Percentiles rank a stretch among this genome's conserved stretches.
Evolutionary conservation across 92 coral and sea anemone species (phyloP).

Genomic region (Ricordea florida): DNA sequence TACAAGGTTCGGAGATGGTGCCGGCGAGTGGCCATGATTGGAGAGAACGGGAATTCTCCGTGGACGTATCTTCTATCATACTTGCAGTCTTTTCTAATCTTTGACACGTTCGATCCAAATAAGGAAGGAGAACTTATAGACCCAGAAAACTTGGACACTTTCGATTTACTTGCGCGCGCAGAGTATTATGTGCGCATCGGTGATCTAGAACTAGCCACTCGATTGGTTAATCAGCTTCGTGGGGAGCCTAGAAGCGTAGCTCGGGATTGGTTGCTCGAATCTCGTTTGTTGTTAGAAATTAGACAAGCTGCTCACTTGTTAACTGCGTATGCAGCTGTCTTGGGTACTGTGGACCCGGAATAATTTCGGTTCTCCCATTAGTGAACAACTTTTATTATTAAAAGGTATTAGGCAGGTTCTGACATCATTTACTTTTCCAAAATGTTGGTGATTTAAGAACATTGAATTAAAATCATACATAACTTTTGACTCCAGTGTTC

Average conservation of each 20-base stretch:
- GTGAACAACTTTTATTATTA: no score
- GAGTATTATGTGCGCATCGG: slow-evolving; percentile 84
- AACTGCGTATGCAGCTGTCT: slow-evolving; percentile 87
- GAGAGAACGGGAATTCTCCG: slow-evolving; percentile 81
- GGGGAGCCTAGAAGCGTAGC: slow-evolving; percentile 95
- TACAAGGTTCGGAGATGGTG: slow-evolving; percentile 79
- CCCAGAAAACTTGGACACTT: slow-evolving; percentile 78
- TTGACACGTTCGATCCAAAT: slow-evolving; percentile 78
- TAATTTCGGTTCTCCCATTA: no score
- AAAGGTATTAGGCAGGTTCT: no score
- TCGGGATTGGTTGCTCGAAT: slow-evolving; percentile 90
- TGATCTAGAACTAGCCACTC: slow-evolving; percentile 92
- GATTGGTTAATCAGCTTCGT: slow-evolving; percentile 91
- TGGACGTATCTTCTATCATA: slow-evolving; percentile 91
- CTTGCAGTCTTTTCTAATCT: slow-evolving; percentile 86
- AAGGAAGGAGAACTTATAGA: slow-evolving; percentile 84
- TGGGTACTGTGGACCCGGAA: slow-evolving; percentile 50
- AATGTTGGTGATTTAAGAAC: no score
- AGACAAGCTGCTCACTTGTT: slow-evolving; percentile 87
- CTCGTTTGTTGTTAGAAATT: slow-evolving; percentile 90
- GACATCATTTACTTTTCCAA: no score
- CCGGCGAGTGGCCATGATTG: slow-evolving; percentile 91
- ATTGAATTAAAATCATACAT: no score
- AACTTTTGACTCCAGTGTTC: no score
- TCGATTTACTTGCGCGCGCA: slow-evolving; percentile 89